These are phyloP conservation scores for Eonycteris spelaea DNA, from an alignment of 2,113 vertebrate genomes.

Conservation along the genomic window DNA sequence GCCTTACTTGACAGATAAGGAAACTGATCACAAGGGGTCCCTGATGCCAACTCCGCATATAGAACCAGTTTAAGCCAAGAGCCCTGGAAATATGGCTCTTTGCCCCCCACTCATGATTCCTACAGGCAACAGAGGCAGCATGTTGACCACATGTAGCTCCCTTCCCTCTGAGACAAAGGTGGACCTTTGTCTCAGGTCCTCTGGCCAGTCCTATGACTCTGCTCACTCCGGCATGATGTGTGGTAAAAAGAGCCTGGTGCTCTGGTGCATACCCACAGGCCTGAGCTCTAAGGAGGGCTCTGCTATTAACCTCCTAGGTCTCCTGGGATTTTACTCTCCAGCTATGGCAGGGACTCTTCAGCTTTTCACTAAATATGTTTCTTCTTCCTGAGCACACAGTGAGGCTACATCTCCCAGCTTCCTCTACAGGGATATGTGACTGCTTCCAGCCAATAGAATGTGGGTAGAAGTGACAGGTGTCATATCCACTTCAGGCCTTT, in stretches of 20 bases:
- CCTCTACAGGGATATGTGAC: background rate
- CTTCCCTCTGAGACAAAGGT: background rate
- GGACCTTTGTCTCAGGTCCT: too few relatives aligned
- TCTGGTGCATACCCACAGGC: fast-evolving
- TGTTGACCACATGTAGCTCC: background rate
- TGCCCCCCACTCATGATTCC: background rate
- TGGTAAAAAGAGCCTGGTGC: background rate
- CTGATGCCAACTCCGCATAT: background rate
- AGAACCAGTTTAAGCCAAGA: background rate
- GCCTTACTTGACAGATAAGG: background rate
- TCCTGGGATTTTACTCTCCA: background rate
- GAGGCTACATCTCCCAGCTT: background rate
- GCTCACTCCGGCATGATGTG: fast-evolving
- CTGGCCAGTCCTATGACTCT: background rate
- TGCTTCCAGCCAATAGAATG: background rate
- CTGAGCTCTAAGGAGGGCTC: background rate
- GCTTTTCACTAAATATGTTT: background rate
- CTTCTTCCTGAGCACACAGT: background rate
- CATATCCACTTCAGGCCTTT: background rate
- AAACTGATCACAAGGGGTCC: background rate
- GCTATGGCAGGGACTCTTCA: background rate
- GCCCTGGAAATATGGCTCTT: background rate
- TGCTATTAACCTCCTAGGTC: background rate
- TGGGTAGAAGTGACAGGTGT: background rate
- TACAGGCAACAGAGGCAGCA: background rate